Evolutionary conservation across 2,888 invertebrate genomes (phyloP).

Genomic region (Glaucopsyche alexis): DNA sequence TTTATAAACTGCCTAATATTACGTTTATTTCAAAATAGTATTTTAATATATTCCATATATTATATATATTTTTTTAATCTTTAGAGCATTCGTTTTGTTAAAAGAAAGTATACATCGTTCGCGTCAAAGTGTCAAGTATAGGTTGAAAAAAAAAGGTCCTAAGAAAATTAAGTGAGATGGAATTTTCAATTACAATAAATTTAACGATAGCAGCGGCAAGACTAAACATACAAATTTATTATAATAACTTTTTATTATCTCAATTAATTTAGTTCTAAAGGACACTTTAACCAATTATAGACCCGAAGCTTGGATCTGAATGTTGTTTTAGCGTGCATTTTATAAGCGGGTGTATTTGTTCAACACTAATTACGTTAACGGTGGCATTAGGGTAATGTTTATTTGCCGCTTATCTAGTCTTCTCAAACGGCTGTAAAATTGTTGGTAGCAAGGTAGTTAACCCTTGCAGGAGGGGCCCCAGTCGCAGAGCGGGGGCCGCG

Average conservation of each 20-base stretch:
- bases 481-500: slow-evolving; percentile 53
- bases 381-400: slow-evolving; percentile 70
- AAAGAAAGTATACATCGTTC: background rate
- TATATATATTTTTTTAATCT: too few species aligned
- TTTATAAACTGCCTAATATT: too few species aligned
- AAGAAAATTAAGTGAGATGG: background rate
- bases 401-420: slow-evolving; percentile 73
- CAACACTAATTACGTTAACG: slow-evolving; percentile 62
- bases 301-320: background rate
- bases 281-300: slow-evolving; percentile 10
- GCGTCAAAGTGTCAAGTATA: background rate
- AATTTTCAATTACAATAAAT: background rate
- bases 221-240: background rate
- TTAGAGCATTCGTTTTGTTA: background rate
- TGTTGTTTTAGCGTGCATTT: slow-evolving; percentile 40
- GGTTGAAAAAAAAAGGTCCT: background rate
- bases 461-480: slow-evolving; percentile 59
- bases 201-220: background rate
- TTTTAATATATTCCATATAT: too few species aligned
- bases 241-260: background rate
- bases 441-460: slow-evolving; percentile 75
- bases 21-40: too few species aligned
- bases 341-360: slow-evolving; percentile 50
- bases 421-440: slow-evolving; percentile 73
- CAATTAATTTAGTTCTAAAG: slow-evolving; percentile 8